Percentiles rank a stretch among this genome's conserved stretches.
These are phyloP conservation scores for Nycticryphes semicollaris DNA, from an alignment of 2,113 vertebrate genomes.

Conservation along the genomic window DNA sequence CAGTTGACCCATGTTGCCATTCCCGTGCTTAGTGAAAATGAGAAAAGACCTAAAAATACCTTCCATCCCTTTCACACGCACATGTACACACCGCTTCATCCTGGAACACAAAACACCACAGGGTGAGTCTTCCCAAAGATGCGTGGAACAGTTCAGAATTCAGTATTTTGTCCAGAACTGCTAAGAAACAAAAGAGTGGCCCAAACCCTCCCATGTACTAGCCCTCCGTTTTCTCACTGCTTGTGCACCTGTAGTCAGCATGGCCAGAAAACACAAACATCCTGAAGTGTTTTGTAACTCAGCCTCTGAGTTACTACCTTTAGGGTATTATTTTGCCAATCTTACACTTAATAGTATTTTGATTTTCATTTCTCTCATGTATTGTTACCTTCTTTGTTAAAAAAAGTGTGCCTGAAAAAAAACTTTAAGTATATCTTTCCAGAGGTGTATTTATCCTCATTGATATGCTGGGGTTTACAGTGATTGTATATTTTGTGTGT, in stretches of 20 bases:
- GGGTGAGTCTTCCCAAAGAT: not conserved
- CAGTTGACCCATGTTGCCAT: not conserved
- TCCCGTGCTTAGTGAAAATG: not conserved
- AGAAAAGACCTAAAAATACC: not conserved
- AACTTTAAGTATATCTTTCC: not conserved
- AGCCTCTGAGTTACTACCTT: not conserved
- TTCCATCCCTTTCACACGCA: not conserved
- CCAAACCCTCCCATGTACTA: not conserved
- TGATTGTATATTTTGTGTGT: not conserved
- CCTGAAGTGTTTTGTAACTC: not conserved
- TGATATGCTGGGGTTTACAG: constrained; percentile 18
- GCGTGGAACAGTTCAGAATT: not conserved
- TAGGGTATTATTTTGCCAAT: not conserved
- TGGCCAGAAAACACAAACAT: not conserved
- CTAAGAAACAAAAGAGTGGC: not conserved
- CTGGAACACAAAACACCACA: not conserved
- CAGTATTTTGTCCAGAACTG: not conserved
- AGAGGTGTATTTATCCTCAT: constrained; percentile 27
- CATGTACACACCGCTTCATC: not conserved
- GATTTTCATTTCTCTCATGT: not conserved
- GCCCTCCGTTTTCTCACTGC: not conserved
- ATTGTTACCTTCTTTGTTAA: not conserved
- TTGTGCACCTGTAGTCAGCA: not conserved
- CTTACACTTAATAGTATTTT: not conserved
- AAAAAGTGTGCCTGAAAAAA: not conserved